Conservation (phyloP, 2,888 invertebrate genomes). For the Heliconius aoede region DNA sequence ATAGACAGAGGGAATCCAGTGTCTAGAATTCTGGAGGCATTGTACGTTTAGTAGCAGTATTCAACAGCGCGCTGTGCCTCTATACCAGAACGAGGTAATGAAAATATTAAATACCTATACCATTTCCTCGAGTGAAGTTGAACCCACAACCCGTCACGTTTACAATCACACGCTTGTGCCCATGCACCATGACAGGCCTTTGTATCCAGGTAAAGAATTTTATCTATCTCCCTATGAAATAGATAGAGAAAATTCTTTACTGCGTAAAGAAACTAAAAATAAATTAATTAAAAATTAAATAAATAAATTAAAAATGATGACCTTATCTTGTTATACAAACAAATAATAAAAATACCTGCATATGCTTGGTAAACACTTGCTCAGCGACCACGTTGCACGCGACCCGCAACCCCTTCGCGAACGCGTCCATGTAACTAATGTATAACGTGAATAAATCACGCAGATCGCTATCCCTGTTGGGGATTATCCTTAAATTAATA, state of each 20-base stretch:
- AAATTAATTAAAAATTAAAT: too few species aligned
- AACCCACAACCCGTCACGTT: background rate
- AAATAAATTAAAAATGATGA: too few species aligned
- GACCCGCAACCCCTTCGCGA: slow-evolving; percentile 81
- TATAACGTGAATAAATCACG: slow-evolving; percentile 81
- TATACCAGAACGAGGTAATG: background rate
- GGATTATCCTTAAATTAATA: slow-evolving; percentile 81
- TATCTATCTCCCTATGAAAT: too few species aligned
- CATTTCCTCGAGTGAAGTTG: background rate
- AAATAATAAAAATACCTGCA: slow-evolving; percentile 71
- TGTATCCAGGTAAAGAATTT: too few species aligned
- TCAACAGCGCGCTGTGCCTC: background rate
- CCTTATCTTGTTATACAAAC: background rate
- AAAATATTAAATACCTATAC: background rate
- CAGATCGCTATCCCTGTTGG: slow-evolving; percentile 78
- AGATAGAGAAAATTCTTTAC: too few species aligned
- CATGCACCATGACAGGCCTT: too few species aligned
- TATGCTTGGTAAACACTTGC: slow-evolving; percentile 80
- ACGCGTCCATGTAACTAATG: slow-evolving; percentile 83
- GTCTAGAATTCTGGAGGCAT: background rate
- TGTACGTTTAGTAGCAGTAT: background rate
- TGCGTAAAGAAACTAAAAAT: too few species aligned
- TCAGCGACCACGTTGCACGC: slow-evolving; percentile 82
- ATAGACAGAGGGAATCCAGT: background rate
- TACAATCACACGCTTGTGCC: too few species aligned